A percentile compares a stretch with the other conserved stretches of the same genome.
Evolutionary conservation across 2,113 vertebrate genomes (phyloP).

Genomic region (Aspiorhynchus laticeps): DNA sequence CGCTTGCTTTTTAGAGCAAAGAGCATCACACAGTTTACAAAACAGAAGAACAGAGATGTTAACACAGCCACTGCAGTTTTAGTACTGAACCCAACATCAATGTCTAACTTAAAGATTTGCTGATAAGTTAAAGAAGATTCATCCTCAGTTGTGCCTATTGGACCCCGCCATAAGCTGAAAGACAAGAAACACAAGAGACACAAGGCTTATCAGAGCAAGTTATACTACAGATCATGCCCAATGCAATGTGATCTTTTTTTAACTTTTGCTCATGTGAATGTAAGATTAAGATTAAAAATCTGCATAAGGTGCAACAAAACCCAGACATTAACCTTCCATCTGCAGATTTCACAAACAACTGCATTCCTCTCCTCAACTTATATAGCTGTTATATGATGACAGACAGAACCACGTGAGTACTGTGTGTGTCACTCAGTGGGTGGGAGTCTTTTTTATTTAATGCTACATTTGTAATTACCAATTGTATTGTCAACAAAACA

Average conservation of each 20-base stretch:
- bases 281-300: too few relatives aligned
- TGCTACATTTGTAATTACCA: too few relatives aligned
- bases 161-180: slow-evolving; percentile 1
- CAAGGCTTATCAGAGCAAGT: too few relatives aligned
- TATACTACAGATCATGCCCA: too few relatives aligned
- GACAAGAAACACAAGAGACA: not conserved
- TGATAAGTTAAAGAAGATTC: not conserved
- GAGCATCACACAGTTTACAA: slow-evolving; percentile 53
- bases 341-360: not conserved
- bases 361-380: not conserved
- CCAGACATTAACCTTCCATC: not conserved
- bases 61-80: slow-evolving; percentile 33
- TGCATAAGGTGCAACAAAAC: not conserved
- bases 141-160: slow-evolving; percentile 5
- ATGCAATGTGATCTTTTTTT: too few relatives aligned
- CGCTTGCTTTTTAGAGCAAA: slow-evolving; percentile 41
- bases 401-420: not conserved
- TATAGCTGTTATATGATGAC: not conserved
- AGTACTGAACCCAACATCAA: slow-evolving; percentile 12
- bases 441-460: too few relatives aligned
- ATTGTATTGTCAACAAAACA: too few relatives aligned
- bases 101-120: not conserved
- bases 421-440: too few relatives aligned
- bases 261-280: too few relatives aligned
- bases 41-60: slow-evolving; percentile 44